phyloP scores from a whole-genome alignment of 1,140 invertebrate genomes.

The Macrostomum lignano region DNA sequence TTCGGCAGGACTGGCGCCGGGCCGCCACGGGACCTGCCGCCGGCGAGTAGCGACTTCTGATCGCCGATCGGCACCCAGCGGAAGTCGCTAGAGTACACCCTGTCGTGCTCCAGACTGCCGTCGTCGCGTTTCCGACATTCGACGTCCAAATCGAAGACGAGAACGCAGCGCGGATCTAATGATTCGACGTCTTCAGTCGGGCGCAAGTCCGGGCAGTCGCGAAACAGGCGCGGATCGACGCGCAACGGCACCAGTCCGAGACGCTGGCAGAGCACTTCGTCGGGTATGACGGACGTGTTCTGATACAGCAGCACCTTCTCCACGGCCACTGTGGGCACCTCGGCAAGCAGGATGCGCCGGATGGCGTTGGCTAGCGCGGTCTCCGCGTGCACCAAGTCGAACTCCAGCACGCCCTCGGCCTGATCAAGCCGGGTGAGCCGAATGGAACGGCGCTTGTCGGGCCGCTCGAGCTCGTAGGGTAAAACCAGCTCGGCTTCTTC shows the following conservation, averaged over 20 bases:
- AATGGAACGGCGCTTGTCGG: too few species aligned
- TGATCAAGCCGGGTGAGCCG: too few species aligned
- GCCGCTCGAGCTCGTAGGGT: too few species aligned
- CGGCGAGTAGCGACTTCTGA: too few species aligned
- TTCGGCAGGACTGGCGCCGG: not conserved
- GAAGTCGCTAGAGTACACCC: conserved; percentile 51
- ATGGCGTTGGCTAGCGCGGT: conserved; percentile 68
- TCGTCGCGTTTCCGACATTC: not conserved
- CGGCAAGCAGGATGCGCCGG: conserved; percentile 58
- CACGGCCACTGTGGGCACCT: conserved; percentile 92
- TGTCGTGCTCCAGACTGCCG: conserved; percentile 9
- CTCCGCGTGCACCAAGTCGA: conserved; percentile 68
- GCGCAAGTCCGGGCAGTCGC: conserved; percentile 37
- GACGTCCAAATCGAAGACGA: not conserved
- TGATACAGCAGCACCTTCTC: conserved; percentile 77
- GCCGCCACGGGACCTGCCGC: not conserved
- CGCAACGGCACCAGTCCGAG: conserved; percentile 71
- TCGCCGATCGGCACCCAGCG: conserved; percentile 56
- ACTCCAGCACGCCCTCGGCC: too few species aligned
- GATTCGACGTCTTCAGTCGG: not conserved
- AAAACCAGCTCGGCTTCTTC: too few species aligned
- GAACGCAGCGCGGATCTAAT: not conserved
- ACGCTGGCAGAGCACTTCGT: conserved; percentile 77
- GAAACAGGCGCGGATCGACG: conserved; percentile 70
- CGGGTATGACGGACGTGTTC: conserved; percentile 82